Conservation (phyloP, 2,888 invertebrate species). For the Epinotia nisella region DNA sequence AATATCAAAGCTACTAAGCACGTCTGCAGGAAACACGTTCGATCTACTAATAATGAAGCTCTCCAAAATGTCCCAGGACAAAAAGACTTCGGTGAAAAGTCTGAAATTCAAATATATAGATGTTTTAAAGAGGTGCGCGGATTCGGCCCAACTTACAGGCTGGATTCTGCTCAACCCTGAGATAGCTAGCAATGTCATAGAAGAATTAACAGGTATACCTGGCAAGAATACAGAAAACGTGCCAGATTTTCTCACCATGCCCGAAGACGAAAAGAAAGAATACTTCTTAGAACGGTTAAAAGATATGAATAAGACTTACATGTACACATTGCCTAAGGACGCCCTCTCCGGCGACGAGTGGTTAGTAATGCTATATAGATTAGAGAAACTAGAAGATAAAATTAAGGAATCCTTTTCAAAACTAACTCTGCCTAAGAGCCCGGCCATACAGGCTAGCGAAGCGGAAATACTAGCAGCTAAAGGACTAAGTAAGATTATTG, state of each 20-base stretch:
- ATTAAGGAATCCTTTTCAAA: slow-evolving; percentile 68
- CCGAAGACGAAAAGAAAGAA: slow-evolving; percentile 64
- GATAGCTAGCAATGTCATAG: slow-evolving; percentile 67
- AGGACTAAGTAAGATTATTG: slow-evolving; percentile 77
- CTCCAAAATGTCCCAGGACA: slow-evolving; percentile 68
- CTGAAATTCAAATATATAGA: slow-evolving; percentile 75
- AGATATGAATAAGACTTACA: slow-evolving; percentile 70
- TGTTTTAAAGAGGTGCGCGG: slow-evolving; percentile 67
- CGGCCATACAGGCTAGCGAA: slow-evolving; percentile 64
- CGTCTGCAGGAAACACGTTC: slow-evolving; percentile 68
- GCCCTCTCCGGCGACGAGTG: slow-evolving; percentile 73
- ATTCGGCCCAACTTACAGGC: slow-evolving; percentile 66
- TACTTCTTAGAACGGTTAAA: slow-evolving; percentile 69
- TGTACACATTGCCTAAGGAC: slow-evolving; percentile 72
- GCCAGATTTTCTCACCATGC: slow-evolving; percentile 62
- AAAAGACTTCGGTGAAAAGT: slow-evolving; percentile 66
- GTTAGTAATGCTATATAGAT: slow-evolving; percentile 71
- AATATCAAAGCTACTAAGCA: slow-evolving; percentile 65
- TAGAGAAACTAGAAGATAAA: slow-evolving; percentile 70
- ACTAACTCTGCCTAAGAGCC: slow-evolving; percentile 54
- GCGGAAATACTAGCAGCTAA: slow-evolving; percentile 78
- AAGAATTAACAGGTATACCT: slow-evolving; percentile 70
- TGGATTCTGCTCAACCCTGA: slow-evolving; percentile 74
- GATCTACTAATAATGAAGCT: slow-evolving; percentile 74
- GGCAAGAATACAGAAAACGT: slow-evolving; percentile 59